A percentile compares a stretch with the other conserved stretches of the same genome.
These are phyloP conservation scores for Gastracanthus pulcherrimus DNA, from an alignment of 2,888 invertebrate genomes.

Conservation along the genomic window DNA sequence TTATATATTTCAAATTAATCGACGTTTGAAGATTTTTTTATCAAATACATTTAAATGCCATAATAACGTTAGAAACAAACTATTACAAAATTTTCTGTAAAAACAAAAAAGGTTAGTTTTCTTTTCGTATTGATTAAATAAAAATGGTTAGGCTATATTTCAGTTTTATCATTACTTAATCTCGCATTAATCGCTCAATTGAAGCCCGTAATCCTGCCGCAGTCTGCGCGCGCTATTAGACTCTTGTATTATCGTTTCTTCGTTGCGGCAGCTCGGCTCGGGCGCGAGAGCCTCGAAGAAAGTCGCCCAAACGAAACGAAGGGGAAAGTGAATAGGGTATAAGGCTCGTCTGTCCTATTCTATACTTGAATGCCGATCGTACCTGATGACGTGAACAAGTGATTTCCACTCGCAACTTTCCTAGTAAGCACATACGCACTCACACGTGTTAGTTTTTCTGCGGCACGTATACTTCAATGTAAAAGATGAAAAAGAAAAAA, in stretches of 20 bases:
- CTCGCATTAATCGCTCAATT: not conserved
- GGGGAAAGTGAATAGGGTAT: conserved; percentile 70
- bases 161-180: not conserved
- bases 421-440: conserved; percentile 5
- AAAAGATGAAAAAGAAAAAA: not conserved
- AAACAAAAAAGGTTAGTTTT: no score
- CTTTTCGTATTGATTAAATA: not conserved
- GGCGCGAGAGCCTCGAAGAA: conserved; percentile 65
- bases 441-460: not conserved
- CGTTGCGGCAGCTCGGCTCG: not conserved
- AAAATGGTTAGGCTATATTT: not conserved
- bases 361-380: conserved; percentile 7
- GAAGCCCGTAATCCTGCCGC: not conserved
- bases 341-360: conserved; percentile 59
- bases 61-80: no score
- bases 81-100: no score
- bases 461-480: not conserved
- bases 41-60: no score
- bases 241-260: not conserved
- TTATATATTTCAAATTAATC: no score
- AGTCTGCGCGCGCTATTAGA: no score
- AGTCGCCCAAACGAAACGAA: conserved; percentile 68
- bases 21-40: no score
- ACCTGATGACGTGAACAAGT: conserved; percentile 40
- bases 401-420: conserved; percentile 41